Evolutionary conservation across 1,140 invertebrate species (phyloP), one percentile per base, ranked within the genome.

Genomic region (Sminthurides bifidus): DNA sequence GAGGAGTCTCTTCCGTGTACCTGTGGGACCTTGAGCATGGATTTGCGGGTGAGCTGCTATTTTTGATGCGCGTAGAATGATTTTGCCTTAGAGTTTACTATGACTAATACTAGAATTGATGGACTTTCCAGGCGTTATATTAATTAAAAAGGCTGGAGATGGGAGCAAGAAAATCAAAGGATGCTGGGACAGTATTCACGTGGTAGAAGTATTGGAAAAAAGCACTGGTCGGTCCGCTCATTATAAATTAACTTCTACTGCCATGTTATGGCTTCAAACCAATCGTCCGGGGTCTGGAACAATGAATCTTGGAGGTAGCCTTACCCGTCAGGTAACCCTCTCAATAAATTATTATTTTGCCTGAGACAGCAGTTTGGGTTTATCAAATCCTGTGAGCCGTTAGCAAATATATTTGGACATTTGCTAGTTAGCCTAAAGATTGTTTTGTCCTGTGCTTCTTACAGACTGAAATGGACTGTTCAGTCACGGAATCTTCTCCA

Each of bases 131-230:
- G 94, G 94, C 66, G 95, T 97, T 40, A 95, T 98, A 69, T 76
- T 98, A 60, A 98, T 99, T 63, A 99, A 99, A 74, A 98, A 98
- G 74, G 92, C 90, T 15, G 92, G 92, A 0, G 93, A 98, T 77
- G 93, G 92, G 15, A 85, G 81, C 68, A 92, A 92, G 71, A 96
- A 93, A 74, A 98, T 98, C 61, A 95, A 90, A 73, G 87, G 96
- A 2, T 98, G 93, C 71, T 99, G 96, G 96, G 95, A 99, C 72
- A 98, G 94, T 2, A 97, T 99, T 70, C 95, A 99, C 71, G 95
- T 99, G 0, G 88, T 99, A 15, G 95, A 99, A 77, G 92, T 98
- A 1, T 86, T 93, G 66, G 92, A 95, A 71, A 97, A 96, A 72
- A 84, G 88, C 23, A 87, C 82, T 57, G 92, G 92, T 0, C 78